phyloP scores from a whole-genome alignment of 1,140 invertebrate species.

The Pseudomyrmex cubaensis region DNA sequence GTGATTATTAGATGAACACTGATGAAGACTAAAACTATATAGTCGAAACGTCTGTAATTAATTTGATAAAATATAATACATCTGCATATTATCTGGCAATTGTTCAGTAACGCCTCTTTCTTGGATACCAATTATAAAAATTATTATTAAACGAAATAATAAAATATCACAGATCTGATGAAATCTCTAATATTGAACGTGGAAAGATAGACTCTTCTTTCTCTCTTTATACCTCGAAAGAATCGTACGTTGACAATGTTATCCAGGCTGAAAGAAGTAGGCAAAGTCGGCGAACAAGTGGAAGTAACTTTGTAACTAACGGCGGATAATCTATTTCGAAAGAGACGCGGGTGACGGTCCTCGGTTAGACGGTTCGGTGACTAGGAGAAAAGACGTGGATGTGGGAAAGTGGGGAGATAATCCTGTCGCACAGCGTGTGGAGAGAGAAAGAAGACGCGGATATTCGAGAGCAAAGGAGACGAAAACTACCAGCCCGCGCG shows the following conservation, averaged over 20 bases:
- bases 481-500: slow-evolving; percentile 35
- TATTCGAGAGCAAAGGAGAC: slow-evolving; percentile 38
- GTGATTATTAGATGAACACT: no score
- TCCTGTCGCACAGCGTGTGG: slow-evolving; percentile 19
- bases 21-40: no score
- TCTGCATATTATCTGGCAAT: no score
- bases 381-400: slow-evolving; percentile 30
- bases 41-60: no score
- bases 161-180: no score
- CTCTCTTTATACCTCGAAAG: not conserved
- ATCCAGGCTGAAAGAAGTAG: slow-evolving; percentile 3
- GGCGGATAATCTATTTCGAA: slow-evolving; percentile 54
- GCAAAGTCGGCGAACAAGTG: slow-evolving; percentile 29
- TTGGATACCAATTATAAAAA: no score
- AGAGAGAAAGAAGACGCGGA: slow-evolving; percentile 16
- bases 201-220: no score
- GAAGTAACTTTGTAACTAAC: slow-evolving; percentile 56
- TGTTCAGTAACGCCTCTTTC: no score
- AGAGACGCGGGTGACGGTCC: slow-evolving; percentile 26
- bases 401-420: slow-evolving; percentile 21
- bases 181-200: no score
- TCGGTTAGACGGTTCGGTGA: slow-evolving; percentile 53
- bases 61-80: no score
- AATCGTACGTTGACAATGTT: slow-evolving; percentile 13
- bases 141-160: no score